Evolutionary conservation across 1,140 invertebrate species (phyloP).

Genomic region (Drosophila parabipectinata): DNA sequence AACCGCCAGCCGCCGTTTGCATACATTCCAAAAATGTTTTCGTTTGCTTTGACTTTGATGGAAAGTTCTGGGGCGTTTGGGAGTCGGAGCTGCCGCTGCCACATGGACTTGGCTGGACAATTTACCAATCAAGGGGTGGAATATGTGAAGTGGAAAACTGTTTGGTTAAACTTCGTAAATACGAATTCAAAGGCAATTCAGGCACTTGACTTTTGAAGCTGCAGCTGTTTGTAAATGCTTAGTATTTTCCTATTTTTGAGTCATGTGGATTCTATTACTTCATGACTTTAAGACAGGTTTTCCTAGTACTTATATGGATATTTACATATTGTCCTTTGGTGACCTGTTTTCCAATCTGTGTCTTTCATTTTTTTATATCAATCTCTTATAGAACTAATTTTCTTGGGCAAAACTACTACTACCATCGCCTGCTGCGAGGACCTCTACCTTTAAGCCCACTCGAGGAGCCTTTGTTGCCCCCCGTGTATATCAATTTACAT

Average conservation of each 20-base stretch:
- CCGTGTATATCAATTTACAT: constrained; percentile 50
- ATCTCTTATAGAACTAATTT: constrained; percentile 16
- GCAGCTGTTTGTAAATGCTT: constrained; percentile 11
- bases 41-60: constrained; percentile 76
- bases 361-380: neutral
- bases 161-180: constrained; percentile 14
- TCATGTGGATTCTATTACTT: neutral
- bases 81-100: neutral
- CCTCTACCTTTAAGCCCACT: constrained; percentile 32
- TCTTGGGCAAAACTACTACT: constrained; percentile 9
- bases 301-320: too few relatives aligned
- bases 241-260: neutral
- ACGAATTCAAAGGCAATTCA: constrained; percentile 15
- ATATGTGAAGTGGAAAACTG: constrained; percentile 42
- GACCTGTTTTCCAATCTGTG: neutral
- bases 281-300: too few relatives aligned
- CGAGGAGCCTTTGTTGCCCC: constrained; percentile 16
- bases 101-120: constrained; percentile 8
- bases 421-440: constrained; percentile 4
- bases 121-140: constrained; percentile 8
- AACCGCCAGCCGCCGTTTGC: constrained; percentile 62
- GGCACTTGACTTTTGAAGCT: constrained; percentile 27
- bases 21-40: constrained; percentile 73
- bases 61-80: constrained; percentile 29
- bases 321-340: neutral